A percentile compares a stretch with the other conserved stretches of the same genome.
Evolutionary conservation across 2,797 vertebrate species (phyloP).

Genomic region (Gadopsis marmoratus): DNA sequence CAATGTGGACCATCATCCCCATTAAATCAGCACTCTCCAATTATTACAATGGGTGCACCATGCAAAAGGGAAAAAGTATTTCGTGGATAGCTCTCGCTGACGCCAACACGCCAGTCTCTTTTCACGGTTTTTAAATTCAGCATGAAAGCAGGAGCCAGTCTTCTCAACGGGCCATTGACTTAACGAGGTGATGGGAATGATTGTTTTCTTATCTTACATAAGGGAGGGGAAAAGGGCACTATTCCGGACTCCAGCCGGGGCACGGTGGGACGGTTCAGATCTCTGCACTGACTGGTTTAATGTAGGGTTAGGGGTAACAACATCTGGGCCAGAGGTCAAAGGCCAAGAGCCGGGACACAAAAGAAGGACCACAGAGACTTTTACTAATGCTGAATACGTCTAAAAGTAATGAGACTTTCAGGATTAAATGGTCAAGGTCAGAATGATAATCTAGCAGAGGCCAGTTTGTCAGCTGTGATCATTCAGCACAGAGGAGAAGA

Average conservation of each 20-base stretch:
- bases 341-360: conserved; percentile 18
- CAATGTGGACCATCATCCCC: background rate
- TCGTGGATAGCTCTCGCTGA: conserved; percentile 49
- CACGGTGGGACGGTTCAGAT: conserved; percentile 21
- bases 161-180: conserved; percentile 62
- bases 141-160: conserved; percentile 52
- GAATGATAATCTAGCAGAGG: conserved; percentile 22
- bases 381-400: conserved; percentile 18
- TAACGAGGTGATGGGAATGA: conserved; percentile 50
- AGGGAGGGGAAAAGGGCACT: conserved; percentile 18
- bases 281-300: conserved; percentile 46
- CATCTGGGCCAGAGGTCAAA: conserved; percentile 62
- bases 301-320: conserved; percentile 46
- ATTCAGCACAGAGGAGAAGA: background rate
- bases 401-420: conserved; percentile 29
- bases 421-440: conserved; percentile 20
- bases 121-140: conserved; percentile 61
- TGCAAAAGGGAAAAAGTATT: conserved; percentile 42
- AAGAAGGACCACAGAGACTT: conserved; percentile 34
- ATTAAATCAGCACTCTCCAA: conserved; percentile 35
- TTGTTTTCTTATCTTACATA: conserved; percentile 65
- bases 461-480: conserved; percentile 18
- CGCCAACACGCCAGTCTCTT: conserved; percentile 41
- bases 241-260: conserved; percentile 11
- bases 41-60: conserved; percentile 53